phyloP scores from a whole-genome alignment of 2,888 invertebrate genomes.

The Harpalus rubripes region DNA sequence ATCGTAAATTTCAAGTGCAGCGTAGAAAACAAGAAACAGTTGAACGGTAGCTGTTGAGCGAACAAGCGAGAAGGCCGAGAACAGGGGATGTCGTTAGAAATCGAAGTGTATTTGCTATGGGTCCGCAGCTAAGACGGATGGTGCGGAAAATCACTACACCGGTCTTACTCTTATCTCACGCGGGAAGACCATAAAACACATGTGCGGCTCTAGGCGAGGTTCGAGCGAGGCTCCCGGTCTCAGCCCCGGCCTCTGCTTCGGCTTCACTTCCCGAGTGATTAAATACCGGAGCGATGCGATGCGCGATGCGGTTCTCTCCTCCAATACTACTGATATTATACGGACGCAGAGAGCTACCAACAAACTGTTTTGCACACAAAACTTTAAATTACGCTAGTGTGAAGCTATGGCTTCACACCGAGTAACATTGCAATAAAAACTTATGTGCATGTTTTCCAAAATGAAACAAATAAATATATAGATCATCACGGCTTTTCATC shows the following conservation, averaged over 20 bases:
- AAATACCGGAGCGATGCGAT: constrained; percentile 36
- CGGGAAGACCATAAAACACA: constrained; percentile 65
- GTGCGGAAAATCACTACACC: constrained; percentile 66
- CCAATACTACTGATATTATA: neutral
- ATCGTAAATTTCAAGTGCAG: constrained; percentile 61
- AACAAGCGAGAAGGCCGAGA: constrained; percentile 44
- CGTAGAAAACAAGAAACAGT: constrained; percentile 64
- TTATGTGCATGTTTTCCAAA: neutral
- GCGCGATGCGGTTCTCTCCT: neutral
- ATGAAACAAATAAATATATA: constrained; percentile 25
- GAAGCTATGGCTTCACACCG: neutral
- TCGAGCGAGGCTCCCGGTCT: neutral
- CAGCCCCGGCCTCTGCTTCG: no score
- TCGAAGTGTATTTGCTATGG: constrained; percentile 66
- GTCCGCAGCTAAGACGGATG: constrained; percentile 64
- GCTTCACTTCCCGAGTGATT: constrained; percentile 53
- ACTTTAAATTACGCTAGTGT: neutral
- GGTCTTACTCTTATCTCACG: constrained; percentile 66
- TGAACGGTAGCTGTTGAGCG: constrained; percentile 41
- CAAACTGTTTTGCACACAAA: constrained; percentile 1
- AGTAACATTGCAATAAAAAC: neutral
- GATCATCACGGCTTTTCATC: constrained; percentile 1
- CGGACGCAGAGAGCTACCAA: no score
- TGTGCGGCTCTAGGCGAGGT: constrained; percentile 44
- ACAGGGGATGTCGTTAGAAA: constrained; percentile 64